These are phyloP conservation scores for Taphrorychus bicolor DNA, from an alignment of 2,888 invertebrate species.

Conservation along the genomic window DNA sequence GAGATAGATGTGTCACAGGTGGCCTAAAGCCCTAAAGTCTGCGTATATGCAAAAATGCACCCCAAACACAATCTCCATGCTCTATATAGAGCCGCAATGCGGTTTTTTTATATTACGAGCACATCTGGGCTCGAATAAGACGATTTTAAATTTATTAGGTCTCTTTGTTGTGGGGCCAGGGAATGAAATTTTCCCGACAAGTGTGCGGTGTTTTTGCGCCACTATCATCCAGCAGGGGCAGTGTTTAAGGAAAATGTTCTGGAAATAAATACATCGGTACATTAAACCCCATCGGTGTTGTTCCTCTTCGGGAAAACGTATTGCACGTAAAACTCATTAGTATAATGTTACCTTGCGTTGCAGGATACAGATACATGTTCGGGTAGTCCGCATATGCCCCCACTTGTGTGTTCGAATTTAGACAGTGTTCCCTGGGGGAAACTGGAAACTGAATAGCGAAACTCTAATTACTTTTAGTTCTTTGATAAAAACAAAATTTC, in stretches of 20 bases:
- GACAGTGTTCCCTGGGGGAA: conserved; percentile 16
- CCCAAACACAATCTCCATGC: conserved; percentile 22
- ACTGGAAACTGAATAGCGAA: conserved; percentile 21
- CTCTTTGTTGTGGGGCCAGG: conserved; percentile 14
- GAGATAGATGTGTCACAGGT: conserved; percentile 30
- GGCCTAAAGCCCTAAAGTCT: conserved; percentile 10
- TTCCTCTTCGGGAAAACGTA: conserved; percentile 3
- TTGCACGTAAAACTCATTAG: conserved; percentile 27
- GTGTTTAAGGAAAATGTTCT: background rate
- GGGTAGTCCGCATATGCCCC: conserved; percentile 5
- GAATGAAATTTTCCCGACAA: background rate
- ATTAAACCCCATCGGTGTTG: background rate
- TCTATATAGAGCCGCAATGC: conserved; percentile 36
- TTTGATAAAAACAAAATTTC: background rate
- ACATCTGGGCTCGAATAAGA: conserved; percentile 37
- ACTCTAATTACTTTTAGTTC: background rate
- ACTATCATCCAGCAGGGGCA: background rate
- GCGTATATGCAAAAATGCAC: conserved; percentile 35
- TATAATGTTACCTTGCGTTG: conserved; percentile 21
- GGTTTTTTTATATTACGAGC: conserved; percentile 38
- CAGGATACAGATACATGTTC: conserved; percentile 20
- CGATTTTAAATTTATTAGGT: conserved; percentile 35
- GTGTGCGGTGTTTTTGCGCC: background rate
- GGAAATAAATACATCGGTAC: conserved; percentile 6
- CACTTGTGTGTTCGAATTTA: conserved; percentile 22